A percentile compares a stretch with the other conserved stretches of the same genome.
phyloP scores from a whole-genome alignment of 1,140 invertebrate genomes.

The Amyelois transitella region DNA sequence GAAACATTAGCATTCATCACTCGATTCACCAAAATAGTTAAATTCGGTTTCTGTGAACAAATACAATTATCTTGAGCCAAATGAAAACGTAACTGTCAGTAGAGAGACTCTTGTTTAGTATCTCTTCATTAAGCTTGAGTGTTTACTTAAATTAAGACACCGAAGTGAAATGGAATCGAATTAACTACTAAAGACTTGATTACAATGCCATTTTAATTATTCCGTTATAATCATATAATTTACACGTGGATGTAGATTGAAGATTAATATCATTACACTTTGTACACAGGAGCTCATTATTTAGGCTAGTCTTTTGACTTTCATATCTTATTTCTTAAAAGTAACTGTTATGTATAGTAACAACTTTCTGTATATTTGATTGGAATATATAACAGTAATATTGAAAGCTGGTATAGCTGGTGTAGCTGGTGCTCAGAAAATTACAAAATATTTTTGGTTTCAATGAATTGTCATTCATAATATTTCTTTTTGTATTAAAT shows the following conservation, averaged over 20 bases:
- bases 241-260: not conserved
- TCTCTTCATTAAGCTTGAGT: conserved; percentile 45
- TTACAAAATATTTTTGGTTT: no score
- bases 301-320: no score
- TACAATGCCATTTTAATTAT: conserved; percentile 8
- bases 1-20: not conserved
- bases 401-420: no score
- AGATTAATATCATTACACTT: not conserved
- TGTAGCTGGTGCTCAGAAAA: no score
- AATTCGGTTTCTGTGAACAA: conserved; percentile 23
- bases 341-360: no score
- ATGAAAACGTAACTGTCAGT: conserved; percentile 44
- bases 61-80: conserved; percentile 43
- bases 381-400: no score
- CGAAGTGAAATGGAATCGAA: conserved; percentile 32
- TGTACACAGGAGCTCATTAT: no score
- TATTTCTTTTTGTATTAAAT: no score
- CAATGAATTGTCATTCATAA: no score
- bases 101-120: conserved; percentile 42
- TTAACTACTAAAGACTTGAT: conserved; percentile 8
- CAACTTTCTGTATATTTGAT: no score
- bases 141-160: conserved; percentile 58
- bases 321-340: no score
- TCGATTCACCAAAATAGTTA: conserved; percentile 5
- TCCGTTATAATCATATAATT: not conserved